A percentile compares a stretch with the other conserved stretches of the same genome.
Conservation (phyloP, 2,113 vertebrate genomes). For the Saguinus midas region DNA sequence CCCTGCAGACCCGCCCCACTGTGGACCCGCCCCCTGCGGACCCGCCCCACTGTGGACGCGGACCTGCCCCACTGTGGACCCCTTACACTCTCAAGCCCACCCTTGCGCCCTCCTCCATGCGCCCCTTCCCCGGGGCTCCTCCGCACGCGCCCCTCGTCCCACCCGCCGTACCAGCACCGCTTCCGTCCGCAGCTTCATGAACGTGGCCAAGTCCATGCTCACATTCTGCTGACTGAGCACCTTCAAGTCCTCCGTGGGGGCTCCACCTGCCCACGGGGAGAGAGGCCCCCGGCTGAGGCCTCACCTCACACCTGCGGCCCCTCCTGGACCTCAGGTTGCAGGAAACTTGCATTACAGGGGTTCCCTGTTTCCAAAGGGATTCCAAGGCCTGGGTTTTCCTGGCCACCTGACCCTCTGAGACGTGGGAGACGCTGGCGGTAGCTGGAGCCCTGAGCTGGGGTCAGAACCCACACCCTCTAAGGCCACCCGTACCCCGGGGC, state of each 20-base stretch:
- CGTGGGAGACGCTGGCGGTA: too few species aligned
- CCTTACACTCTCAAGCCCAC: not conserved
- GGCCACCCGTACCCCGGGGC: not conserved
- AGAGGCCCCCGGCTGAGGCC: not conserved
- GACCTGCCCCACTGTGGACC: rapidly evolving
- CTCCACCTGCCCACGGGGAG: constrained; percentile 70
- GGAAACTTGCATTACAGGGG: not conserved
- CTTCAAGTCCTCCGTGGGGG: constrained; percentile 69
- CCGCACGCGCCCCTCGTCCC: rapidly evolving
- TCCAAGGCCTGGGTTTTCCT: not conserved
- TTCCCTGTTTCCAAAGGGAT: not conserved
- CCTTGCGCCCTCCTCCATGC: not conserved
- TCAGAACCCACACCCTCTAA: not conserved
- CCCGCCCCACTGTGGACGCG: too few species aligned
- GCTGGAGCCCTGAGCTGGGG: not conserved
- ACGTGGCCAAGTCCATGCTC: constrained; percentile 76
- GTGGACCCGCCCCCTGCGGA: not conserved
- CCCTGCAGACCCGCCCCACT: too few species aligned
- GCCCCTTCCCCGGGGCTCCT: rapidly evolving
- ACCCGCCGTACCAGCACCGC: constrained; percentile 71
- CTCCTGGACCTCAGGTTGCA: not conserved
- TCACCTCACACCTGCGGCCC: not conserved
- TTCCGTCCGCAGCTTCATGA: constrained; percentile 61
- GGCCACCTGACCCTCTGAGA: not conserved
- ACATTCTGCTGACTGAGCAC: constrained; percentile 50